Evolutionary conservation across 2,888 invertebrate species (phyloP).

Genomic region (Drosophila helvetica): DNA sequence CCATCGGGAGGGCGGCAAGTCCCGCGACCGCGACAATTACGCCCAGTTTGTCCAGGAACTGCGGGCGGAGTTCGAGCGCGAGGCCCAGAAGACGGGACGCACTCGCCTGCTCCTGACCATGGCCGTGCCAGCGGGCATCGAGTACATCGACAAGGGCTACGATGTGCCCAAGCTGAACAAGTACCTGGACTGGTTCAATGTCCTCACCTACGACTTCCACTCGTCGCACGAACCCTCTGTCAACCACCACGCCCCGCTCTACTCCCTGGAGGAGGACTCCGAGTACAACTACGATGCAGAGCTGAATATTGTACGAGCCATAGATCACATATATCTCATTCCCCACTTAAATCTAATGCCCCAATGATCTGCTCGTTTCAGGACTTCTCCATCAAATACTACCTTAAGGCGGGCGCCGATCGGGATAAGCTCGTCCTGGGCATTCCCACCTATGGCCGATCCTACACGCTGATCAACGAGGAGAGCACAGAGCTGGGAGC

Average conservation of each 20-base stretch:
- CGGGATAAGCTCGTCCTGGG: constrained; percentile 92
- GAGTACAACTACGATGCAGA: constrained; percentile 95
- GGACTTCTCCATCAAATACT: constrained; percentile 94
- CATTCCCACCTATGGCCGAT: constrained; percentile 95
- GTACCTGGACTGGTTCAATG: constrained; percentile 96
- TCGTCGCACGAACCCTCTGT: constrained; percentile 95
- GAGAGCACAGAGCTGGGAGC: constrained; percentile 94
- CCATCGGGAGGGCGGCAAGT: constrained; percentile 87
- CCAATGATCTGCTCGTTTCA: constrained; percentile 75
- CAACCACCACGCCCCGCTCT: constrained; percentile 95
- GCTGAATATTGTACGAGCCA: constrained; percentile 91
- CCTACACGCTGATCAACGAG: constrained; percentile 94
- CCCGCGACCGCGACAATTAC: constrained; percentile 94
- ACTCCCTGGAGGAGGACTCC: constrained; percentile 90
- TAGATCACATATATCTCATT: no score
- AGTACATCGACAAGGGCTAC: constrained; percentile 96
- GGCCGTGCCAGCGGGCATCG: constrained; percentile 97
- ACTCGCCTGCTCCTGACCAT: constrained; percentile 92
- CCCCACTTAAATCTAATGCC: no score
- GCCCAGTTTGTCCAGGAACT: constrained; percentile 94
- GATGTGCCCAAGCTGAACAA: constrained; percentile 94
- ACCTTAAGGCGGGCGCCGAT: constrained; percentile 91
- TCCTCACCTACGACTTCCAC: constrained; percentile 96
- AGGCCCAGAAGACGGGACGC: constrained; percentile 92
- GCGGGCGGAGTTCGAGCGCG: constrained; percentile 94